These are phyloP conservation scores for Terrapene triunguis DNA, from an alignment of 2,113 vertebrate species.

Conservation along the genomic window DNA sequence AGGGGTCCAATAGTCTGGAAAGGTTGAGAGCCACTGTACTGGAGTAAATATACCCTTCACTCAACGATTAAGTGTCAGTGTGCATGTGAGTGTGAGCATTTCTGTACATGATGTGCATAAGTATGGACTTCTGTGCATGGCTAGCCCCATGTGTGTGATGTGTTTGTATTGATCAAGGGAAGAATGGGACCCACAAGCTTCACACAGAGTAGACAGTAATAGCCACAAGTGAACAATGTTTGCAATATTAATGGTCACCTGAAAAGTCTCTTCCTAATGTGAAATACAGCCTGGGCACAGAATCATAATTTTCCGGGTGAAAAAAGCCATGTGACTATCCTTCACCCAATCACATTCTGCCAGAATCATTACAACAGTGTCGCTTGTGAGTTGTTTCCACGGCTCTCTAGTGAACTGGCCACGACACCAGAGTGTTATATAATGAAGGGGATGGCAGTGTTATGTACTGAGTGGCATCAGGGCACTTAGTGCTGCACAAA, in stretches of 20 bases:
- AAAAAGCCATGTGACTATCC: background rate
- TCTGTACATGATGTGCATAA: background rate
- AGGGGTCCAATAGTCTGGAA: too few species aligned
- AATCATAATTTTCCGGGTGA: background rate
- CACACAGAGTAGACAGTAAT: background rate
- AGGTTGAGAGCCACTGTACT: background rate
- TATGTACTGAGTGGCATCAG: background rate
- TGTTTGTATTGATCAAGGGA: background rate
- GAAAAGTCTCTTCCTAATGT: background rate
- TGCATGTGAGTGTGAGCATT: accelerated
- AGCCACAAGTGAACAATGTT: background rate
- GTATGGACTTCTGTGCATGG: accelerated
- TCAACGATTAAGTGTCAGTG: background rate
- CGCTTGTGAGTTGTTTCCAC: background rate
- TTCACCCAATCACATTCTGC: background rate
- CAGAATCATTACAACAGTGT: background rate
- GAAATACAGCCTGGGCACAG: background rate
- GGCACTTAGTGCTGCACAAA: background rate
- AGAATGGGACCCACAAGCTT: background rate
- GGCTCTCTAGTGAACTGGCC: background rate
- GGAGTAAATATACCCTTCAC: background rate
- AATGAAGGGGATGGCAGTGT: background rate
- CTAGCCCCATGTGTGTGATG: background rate
- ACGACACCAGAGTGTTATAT: background rate
- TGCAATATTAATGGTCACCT: background rate